These are phyloP conservation scores for Nerophis ophidion DNA, from an alignment of 2,113 vertebrate species.

Conservation along the genomic window DNA sequence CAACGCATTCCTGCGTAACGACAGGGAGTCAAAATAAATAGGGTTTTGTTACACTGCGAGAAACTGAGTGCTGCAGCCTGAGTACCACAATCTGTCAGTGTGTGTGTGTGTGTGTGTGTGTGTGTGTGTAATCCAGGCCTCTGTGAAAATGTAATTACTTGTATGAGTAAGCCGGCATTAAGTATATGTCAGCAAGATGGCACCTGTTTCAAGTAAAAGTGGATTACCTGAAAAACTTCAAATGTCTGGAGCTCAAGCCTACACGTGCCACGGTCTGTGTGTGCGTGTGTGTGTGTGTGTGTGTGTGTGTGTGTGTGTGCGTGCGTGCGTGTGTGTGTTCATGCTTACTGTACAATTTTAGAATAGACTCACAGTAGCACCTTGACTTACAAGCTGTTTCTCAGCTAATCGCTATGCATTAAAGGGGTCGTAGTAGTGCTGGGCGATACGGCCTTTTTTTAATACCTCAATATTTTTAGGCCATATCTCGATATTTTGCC, in stretches of 20 bases:
- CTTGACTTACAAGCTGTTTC: too few relatives aligned
- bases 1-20: conserved; percentile 56
- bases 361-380: too few relatives aligned
- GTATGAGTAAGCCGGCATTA: conserved; percentile 64
- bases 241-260: conserved; percentile 38
- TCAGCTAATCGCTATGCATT: too few relatives aligned
- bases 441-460: too few relatives aligned
- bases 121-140: conserved; percentile 51
- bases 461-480: too few relatives aligned
- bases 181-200: conserved; percentile 56
- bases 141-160: conserved; percentile 65
- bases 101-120: conserved; percentile 3
- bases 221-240: conserved; percentile 54
- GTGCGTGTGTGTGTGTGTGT: neutral
- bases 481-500: too few relatives aligned
- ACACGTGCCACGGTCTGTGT: neutral
- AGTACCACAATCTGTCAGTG: conserved; percentile 37
- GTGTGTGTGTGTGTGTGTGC: neutral
- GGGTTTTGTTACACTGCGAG: conserved; percentile 51
- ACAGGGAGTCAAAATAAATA: conserved; percentile 63
- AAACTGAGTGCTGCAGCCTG: conserved; percentile 34
- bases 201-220: conserved; percentile 56
- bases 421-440: too few relatives aligned
- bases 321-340: conserved; percentile 4
- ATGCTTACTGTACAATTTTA: neutral